Evolutionary conservation across 2,888 invertebrate genomes (phyloP).

Genomic region (Alsophila aescularia): DNA sequence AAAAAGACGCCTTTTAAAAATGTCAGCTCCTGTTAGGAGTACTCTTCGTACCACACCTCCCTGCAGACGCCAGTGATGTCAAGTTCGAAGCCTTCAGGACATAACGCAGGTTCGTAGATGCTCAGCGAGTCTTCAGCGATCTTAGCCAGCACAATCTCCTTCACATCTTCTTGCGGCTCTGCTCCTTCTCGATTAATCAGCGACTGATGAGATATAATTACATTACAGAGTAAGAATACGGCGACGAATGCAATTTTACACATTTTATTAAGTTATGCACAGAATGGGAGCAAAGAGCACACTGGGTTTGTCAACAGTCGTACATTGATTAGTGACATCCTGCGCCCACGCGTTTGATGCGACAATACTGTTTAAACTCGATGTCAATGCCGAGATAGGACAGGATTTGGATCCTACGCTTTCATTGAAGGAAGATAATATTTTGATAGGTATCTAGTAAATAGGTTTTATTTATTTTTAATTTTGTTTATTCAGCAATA

Average conservation of each 20-base stretch:
- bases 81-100: conserved; percentile 55
- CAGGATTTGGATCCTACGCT: conserved; percentile 5
- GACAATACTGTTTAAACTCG: conserved; percentile 10
- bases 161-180: background rate
- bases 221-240: background rate
- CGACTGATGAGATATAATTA: conserved; percentile 19
- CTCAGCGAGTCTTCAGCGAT: conserved; percentile 61
- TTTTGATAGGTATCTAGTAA: too few species aligned
- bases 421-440: too few species aligned
- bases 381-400: conserved; percentile 9
- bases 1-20: background rate
- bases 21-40: conserved; percentile 9
- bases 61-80: conserved; percentile 63
- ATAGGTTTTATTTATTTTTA: too few species aligned
- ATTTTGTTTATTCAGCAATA: too few species aligned
- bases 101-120: conserved; percentile 35
- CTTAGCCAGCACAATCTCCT: conserved; percentile 45
- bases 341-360: conserved; percentile 47
- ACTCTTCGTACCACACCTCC: conserved; percentile 66
- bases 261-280: conserved; percentile 14
- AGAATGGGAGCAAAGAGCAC: conserved; percentile 1
- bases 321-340: conserved; percentile 47
- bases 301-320: conserved; percentile 23
- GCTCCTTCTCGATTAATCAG: conserved; percentile 8
- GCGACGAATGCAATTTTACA: background rate